Evolutionary conservation across 2,797 vertebrate genomes (phyloP), one percentile per base, ranked within the genome.

Genomic region (Propithecus perrieri): DNA sequence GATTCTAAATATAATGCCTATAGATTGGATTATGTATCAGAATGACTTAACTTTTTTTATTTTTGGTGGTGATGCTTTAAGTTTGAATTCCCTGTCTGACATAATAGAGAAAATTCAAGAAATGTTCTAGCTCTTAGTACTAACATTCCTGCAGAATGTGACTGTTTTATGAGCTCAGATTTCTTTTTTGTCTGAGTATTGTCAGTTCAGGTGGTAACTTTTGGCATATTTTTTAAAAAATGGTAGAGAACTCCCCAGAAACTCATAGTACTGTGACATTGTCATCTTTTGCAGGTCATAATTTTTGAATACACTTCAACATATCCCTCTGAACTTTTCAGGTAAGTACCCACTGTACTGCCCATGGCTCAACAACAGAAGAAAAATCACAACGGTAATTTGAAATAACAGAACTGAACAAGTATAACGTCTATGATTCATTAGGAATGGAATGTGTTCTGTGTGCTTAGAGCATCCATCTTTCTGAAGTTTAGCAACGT

Each of bases 21-120:
- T 3, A 95, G 26, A 95, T 96, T 97, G 97, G 94, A 90, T 97
- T 97, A 93, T 85, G 69, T 79, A 96, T 96, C 87, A 91, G 61
- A 88, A 91, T 97, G 95, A 95, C 88, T 85, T 89, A 85, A 46
- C 13, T 79, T 67, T 78, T 65, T 97, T 80, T 89, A 94, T 80
- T 80, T 94, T 97, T 55, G 5, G 20, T 96, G 89, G 89, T 94
- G 81, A 96, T 94, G 71, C 85, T 95, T 97, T 97, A 72, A 97
- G 89, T 18, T 10, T 89, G 97, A 96, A 96, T 96, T 81, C 90
- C 43, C 92, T 59, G 86, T 97, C 98, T 92, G 81, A 95, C 59
- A 85, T 97, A 98, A 97, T 61, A 97, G 85, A 96, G 96, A 89
- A 85, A 96, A 80, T 55, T 89, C n/a, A 92, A 94, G 71, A 80